phyloP scores from a whole-genome alignment of 2,797 vertebrate genomes.

The Eurystomus glaucurus region DNA sequence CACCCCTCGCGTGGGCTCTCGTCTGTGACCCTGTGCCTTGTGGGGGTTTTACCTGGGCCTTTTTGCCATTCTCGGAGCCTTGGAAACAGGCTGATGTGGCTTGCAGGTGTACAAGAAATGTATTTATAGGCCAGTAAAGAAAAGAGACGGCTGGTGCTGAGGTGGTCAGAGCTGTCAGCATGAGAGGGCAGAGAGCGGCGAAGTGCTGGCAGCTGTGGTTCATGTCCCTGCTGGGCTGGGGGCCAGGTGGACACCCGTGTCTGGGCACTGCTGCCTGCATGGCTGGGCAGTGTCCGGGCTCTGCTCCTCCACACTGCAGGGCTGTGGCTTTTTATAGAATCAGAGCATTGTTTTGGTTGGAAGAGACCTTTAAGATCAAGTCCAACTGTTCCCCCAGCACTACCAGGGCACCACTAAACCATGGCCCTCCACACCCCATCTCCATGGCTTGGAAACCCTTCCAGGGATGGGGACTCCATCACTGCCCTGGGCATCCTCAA shows the following conservation, averaged over 20 bases:
- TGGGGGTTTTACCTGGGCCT: rapidly evolving
- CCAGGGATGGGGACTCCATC: too few species aligned
- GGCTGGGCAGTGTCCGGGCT: not conserved
- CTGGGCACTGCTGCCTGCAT: not conserved
- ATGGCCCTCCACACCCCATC: too few species aligned
- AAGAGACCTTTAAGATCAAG: too few species aligned
- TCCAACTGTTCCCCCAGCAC: too few species aligned
- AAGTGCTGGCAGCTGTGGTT: rapidly evolving
- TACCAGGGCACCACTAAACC: too few species aligned
- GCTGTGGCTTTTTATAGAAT: not conserved
- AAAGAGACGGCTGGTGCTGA: not conserved
- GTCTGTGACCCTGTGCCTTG: rapidly evolving
- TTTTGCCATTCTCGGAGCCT: rapidly evolving
- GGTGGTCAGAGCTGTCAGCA: rapidly evolving
- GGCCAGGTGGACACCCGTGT: rapidly evolving
- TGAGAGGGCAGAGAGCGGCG: rapidly evolving
- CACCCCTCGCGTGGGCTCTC: rapidly evolving
- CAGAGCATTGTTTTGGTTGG: not conserved
- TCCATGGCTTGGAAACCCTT: too few species aligned
- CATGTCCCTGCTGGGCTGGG: not conserved
- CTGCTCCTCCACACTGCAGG: rapidly evolving
- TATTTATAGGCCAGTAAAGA: not conserved
- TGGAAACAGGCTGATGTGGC: not conserved
- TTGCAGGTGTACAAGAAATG: not conserved
- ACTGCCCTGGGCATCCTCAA: too few species aligned